phyloP scores from a whole-genome alignment of 2,888 invertebrate genomes.

The Thymelicus lineola region DNA sequence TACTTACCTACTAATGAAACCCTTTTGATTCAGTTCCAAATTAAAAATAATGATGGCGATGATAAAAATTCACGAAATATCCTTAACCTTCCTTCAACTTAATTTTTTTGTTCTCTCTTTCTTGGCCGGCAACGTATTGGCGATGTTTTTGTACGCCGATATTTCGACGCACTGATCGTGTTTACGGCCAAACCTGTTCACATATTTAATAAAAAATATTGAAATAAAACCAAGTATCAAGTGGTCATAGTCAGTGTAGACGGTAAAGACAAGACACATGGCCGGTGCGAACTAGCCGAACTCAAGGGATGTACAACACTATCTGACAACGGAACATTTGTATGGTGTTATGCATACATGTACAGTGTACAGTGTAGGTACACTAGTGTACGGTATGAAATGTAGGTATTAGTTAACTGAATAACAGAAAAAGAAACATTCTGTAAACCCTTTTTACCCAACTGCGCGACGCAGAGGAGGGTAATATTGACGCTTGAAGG shows the following conservation, averaged over 20 bases:
- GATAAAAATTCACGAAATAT: no score
- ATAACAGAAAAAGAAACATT: background rate
- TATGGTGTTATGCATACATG: slow-evolving; percentile 20
- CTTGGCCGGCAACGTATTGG: no score
- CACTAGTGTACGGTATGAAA: background rate
- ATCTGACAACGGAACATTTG: slow-evolving; percentile 36
- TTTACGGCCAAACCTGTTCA: no score
- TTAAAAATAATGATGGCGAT: no score
- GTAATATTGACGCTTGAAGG: no score
- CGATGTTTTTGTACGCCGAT: no score
- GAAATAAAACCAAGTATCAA: slow-evolving; percentile 56
- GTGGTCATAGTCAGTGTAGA: slow-evolving; percentile 34
- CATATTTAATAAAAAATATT: background rate
- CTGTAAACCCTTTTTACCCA: background rate
- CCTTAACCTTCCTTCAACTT: no score
- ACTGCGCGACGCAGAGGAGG: no score
- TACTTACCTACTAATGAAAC: no score
- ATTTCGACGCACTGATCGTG: no score
- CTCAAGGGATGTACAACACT: slow-evolving; percentile 54
- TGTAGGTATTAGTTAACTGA: background rate
- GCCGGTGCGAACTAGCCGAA: slow-evolving; percentile 54
- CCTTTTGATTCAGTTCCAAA: no score
- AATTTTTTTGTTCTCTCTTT: no score
- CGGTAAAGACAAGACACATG: slow-evolving; percentile 77
- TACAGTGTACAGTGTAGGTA: background rate